These are phyloP conservation scores for Scaeva pyrastri DNA, from an alignment of 2,888 invertebrate genomes.

Conservation along the genomic window DNA sequence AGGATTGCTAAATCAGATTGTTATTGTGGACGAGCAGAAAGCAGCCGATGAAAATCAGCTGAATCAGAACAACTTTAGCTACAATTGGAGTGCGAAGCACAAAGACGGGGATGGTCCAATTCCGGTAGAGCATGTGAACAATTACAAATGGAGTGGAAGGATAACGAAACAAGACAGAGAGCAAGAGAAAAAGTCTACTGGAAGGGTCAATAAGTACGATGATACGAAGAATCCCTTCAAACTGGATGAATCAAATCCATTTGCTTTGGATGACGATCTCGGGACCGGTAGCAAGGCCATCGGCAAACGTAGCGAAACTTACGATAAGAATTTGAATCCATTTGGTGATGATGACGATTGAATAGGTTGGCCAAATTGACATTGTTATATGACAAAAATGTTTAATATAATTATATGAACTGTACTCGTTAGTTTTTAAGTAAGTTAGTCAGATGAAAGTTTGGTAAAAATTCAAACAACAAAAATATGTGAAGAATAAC, in stretches of 20 bases:
- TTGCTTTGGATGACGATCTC: not conserved
- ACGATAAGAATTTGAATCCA: slow-evolving; percentile 91
- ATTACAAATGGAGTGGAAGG: slow-evolving; percentile 63
- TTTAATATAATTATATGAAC: slow-evolving; percentile 43
- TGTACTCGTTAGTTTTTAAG: not conserved
- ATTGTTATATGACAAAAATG: not conserved
- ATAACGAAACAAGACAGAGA: slow-evolving; percentile 54
- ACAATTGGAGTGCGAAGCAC: slow-evolving; percentile 76
- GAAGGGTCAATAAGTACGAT: slow-evolving; percentile 38
- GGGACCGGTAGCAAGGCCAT: not conserved
- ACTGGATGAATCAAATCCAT: slow-evolving; percentile 11
- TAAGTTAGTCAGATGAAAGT: not conserved
- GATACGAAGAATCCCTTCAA: slow-evolving; percentile 48
- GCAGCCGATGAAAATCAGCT: slow-evolving; percentile 58
- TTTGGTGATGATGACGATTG: slow-evolving; percentile 83
- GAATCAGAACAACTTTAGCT: slow-evolving; percentile 53
- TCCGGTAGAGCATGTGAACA: slow-evolving; percentile 63
- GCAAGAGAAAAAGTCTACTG: not conserved
- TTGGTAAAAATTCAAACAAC: not conserved
- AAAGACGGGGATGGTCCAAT: slow-evolving; percentile 57
- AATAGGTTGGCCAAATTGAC: not conserved
- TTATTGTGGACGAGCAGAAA: slow-evolving; percentile 86
- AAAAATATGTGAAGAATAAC: not conserved
- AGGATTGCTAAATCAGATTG: slow-evolving; percentile 93
- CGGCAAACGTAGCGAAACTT: slow-evolving; percentile 87